Evolutionary conservation across 2,888 invertebrate species (phyloP).

Genomic region (Bombylius major): DNA sequence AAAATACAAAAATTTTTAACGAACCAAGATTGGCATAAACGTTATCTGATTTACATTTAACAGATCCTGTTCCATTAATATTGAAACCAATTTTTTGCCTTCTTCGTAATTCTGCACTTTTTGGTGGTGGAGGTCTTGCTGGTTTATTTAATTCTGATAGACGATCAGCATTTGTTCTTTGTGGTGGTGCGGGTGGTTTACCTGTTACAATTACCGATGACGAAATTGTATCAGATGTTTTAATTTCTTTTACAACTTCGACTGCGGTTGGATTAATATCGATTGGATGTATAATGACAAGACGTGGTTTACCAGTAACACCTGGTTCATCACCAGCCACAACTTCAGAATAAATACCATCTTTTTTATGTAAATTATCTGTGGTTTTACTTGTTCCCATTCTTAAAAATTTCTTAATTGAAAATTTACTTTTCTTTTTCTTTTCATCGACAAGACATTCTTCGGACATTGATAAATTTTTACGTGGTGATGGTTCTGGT

Average conservation of each 20-base stretch:
- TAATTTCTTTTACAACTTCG: slow-evolving; percentile 58
- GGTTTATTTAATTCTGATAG: slow-evolving; percentile 45
- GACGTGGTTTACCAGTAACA: slow-evolving; percentile 47
- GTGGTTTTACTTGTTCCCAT: slow-evolving; percentile 62
- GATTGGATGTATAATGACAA: slow-evolving; percentile 79
- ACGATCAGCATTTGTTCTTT: slow-evolving; percentile 35
- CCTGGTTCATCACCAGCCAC: slow-evolving; percentile 31
- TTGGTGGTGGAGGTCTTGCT: slow-evolving; percentile 60
- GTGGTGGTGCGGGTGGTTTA: slow-evolving; percentile 68
- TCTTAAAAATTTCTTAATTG: slow-evolving; percentile 68
- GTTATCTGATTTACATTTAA: slow-evolving; percentile 41
- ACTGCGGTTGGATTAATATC: slow-evolving; percentile 72
- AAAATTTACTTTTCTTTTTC: slow-evolving; percentile 66
- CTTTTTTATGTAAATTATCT: slow-evolving; percentile 34
- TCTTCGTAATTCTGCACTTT: slow-evolving; percentile 49
- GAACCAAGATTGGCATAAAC: slow-evolving; percentile 73
- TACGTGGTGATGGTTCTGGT: slow-evolving; percentile 56
- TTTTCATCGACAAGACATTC: slow-evolving; percentile 49
- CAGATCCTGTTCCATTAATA: slow-evolving; percentile 24
- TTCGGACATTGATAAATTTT: slow-evolving; percentile 60
- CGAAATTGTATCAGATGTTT: slow-evolving; percentile 25
- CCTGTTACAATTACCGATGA: slow-evolving; percentile 32
- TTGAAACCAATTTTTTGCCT: slow-evolving; percentile 40
- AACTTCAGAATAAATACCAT: slow-evolving; percentile 37
- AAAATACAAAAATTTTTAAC: slow-evolving; percentile 18